Conservation (phyloP, 2,888 invertebrate genomes). For the Corythucha ciliata region DNA sequence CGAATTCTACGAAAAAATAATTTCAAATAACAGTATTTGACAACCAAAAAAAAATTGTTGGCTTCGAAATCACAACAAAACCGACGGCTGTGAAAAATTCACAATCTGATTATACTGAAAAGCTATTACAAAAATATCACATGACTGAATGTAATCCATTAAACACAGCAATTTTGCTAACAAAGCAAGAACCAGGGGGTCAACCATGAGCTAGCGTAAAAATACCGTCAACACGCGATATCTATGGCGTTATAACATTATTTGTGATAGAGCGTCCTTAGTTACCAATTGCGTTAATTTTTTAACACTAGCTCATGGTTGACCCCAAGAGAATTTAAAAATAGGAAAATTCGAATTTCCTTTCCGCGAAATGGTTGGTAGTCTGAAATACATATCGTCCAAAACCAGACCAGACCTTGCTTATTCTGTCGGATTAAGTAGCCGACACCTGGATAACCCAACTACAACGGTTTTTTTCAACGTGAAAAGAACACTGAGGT, state of each 20-base stretch:
- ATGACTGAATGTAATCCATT: slow-evolving; percentile 27
- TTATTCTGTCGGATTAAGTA: neutral
- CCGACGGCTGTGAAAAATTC: slow-evolving; percentile 15
- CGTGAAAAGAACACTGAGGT: slow-evolving; percentile 16
- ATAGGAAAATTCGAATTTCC: slow-evolving; percentile 5
- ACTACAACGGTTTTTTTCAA: neutral
- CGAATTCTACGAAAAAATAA: slow-evolving; percentile 25
- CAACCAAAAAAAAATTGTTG: slow-evolving; percentile 28
- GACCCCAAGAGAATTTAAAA: neutral
- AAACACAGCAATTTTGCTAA: slow-evolving; percentile 9
- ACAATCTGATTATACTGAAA: slow-evolving; percentile 25
- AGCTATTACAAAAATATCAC: slow-evolving; percentile 26
- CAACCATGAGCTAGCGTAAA: too few species aligned
- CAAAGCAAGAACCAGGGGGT: too few species aligned
- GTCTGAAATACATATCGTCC: neutral
- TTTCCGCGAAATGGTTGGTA: slow-evolving; percentile 9
- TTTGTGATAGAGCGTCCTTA: too few species aligned
- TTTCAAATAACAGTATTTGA: slow-evolving; percentile 32
- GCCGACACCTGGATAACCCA: neutral
- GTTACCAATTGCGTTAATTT: too few species aligned
- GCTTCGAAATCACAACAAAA: slow-evolving; percentile 24
- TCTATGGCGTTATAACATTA: too few species aligned
- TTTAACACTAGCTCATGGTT: too few species aligned
- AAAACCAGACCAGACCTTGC: neutral
- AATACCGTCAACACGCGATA: too few species aligned